Evolutionary conservation across 2,113 vertebrate genomes (phyloP), one percentile per base, ranked within the genome.

Genomic region (Orthonyx spaldingii): DNA sequence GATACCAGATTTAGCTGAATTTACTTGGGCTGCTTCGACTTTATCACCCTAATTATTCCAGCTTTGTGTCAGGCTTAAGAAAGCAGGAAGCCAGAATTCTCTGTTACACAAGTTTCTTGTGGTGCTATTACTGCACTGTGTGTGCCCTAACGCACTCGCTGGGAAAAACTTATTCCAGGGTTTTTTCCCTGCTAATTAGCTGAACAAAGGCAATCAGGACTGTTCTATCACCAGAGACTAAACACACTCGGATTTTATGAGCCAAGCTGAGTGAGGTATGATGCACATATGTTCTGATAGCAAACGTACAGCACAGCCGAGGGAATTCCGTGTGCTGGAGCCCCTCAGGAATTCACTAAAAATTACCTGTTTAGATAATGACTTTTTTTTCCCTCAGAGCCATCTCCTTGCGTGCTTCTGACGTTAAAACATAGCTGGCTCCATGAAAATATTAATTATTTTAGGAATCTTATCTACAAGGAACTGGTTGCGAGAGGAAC

Each of bases 1-100:
- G 96, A 96, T 98, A 93, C 97, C 96, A 97, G 96, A 96, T 96
- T 97, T 97, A 97, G 96, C 96, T 96, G 97, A 96, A 96, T 98
- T 97, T 97, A 90, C 95, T 96, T 47, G 84, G 72, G 76, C 91
- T 88, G 72, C 93, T 96, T 91, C 76, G 93, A 92, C 93, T 97
- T 96, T 84, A 96, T 97, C 96, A 90, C 92, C 95, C 92, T 96
- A 96, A 97, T 98, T 97, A 97, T 93, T 96, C 85, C 96, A 94
- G 91, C 79, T 95, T 86, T 94, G 64, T 96, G 97, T 96, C 94
- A 96, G 93, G 86, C 95, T 94, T 80, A 76, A 79, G 96, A 96
- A 94, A 96, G 94, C 57, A 96, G 95, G 96, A 93, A 96, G 23
- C 37, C 81, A 87, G 90, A 94, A 94, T 96, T 90, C 94, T 91